These are phyloP conservation scores for Laothoe populi DNA, from an alignment of 2,888 invertebrate species.

Conservation along the genomic window DNA sequence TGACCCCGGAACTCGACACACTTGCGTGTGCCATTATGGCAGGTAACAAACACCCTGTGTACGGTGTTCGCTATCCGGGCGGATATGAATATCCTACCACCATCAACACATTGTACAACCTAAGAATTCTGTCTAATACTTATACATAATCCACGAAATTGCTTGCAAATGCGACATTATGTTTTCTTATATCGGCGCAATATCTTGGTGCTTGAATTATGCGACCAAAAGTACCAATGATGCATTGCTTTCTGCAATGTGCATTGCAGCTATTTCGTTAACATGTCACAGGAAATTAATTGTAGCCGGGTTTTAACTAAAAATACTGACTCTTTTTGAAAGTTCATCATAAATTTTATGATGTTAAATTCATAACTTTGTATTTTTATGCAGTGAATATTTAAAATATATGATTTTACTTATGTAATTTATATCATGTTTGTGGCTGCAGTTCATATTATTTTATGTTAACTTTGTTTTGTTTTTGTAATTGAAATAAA, in stretches of 20 bases:
- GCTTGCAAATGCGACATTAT: not conserved
- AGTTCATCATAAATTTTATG: not conserved
- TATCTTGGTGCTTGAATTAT: constrained; percentile 35
- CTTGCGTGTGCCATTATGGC: too few species aligned
- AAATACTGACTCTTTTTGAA: not conserved
- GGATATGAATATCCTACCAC: too few species aligned
- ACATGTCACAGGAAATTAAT: not conserved
- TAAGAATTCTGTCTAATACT: not conserved
- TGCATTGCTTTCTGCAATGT: constrained; percentile 34
- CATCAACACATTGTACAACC: not conserved
- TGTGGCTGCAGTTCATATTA: too few species aligned
- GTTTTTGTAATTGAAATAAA: too few species aligned
- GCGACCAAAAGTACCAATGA: constrained; percentile 36
- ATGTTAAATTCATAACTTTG: too few species aligned
- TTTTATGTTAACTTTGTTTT: too few species aligned
- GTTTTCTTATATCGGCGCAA: constrained; percentile 12
- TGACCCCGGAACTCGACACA: too few species aligned
- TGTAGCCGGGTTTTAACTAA: not conserved
- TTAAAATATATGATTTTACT: too few species aligned
- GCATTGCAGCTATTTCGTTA: not conserved
- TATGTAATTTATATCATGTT: too few species aligned
- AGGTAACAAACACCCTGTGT: too few species aligned
- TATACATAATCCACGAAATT: not conserved
- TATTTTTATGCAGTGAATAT: too few species aligned
- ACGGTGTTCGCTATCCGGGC: too few species aligned